These are phyloP conservation scores for Tetragonisca angustula DNA, from an alignment of 2,888 invertebrate genomes.

Conservation along the genomic window DNA sequence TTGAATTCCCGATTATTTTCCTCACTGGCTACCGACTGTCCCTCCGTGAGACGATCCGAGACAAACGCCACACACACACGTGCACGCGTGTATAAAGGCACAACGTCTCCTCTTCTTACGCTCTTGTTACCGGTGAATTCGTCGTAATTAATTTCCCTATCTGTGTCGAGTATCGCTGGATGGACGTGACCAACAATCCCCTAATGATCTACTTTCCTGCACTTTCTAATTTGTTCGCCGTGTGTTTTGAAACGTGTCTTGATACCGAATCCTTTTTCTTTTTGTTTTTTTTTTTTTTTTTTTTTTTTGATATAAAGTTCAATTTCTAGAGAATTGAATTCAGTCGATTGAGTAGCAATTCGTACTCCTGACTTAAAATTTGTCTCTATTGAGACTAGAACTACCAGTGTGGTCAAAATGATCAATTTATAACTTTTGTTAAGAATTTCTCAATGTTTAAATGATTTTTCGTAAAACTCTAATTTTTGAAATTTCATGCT, in stretches of 20 bases:
- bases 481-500: too few species aligned
- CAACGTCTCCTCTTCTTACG: slow-evolving; percentile 70
- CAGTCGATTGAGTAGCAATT: too few species aligned
- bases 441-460: too few species aligned
- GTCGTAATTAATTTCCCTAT: slow-evolving; percentile 84
- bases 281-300: background rate
- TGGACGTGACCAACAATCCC: slow-evolving; percentile 68
- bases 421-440: too few species aligned
- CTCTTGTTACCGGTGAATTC: slow-evolving; percentile 83
- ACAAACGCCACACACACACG: slow-evolving; percentile 15
- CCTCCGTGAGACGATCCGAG: slow-evolving; percentile 34
- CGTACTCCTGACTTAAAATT: too few species aligned
- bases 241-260: background rate
- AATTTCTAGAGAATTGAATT: too few species aligned
- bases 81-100: slow-evolving; percentile 13
- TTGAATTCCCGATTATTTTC: slow-evolving; percentile 50
- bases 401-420: too few species aligned
- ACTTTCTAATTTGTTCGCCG: background rate
- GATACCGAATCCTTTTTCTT: too few species aligned
- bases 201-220: slow-evolving; percentile 50
- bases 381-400: too few species aligned
- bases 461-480: too few species aligned
- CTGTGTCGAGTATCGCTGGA: slow-evolving; percentile 77
- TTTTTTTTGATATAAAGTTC: background rate
- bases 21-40: slow-evolving; percentile 31